Conservation (phyloP, 2,113 vertebrate species). For the Oncorhynchus tshawytscha region DNA sequence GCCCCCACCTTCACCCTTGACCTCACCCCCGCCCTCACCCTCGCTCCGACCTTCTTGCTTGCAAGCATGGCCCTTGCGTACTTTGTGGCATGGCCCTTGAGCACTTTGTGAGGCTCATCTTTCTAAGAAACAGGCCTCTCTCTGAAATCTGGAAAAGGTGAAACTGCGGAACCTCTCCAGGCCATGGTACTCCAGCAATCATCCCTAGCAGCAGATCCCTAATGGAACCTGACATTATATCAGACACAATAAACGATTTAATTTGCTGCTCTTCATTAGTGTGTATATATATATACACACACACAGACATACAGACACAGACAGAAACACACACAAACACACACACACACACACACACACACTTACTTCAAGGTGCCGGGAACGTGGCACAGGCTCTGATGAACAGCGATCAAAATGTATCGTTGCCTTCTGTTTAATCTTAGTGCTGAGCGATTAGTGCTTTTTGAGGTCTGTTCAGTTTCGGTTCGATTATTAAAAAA, state of each 20-base stretch:
- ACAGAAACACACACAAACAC: conserved; percentile 15
- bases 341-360: conserved; percentile 45
- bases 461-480: no score
- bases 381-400: conserved; percentile 28
- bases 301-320: conserved; percentile 1
- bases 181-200: conserved; percentile 74
- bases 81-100: conserved; percentile 37
- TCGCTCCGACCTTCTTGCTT: no score
- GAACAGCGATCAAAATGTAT: conserved; percentile 49
- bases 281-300: conserved; percentile 67
- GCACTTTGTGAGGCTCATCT: conserved; percentile 59
- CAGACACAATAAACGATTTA: conserved; percentile 98
- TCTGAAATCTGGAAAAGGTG: conserved; percentile 74
- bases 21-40: no score
- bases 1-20: no score
- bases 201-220: conserved; percentile 68
- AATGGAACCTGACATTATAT: conserved; percentile 99
- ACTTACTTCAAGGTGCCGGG: conserved; percentile 28
- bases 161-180: conserved; percentile 24
- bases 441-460: conserved; percentile 17
- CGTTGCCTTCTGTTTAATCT: conserved; percentile 40
- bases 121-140: conserved; percentile 62
- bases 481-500: no score
- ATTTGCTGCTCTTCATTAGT: conserved; percentile 95
- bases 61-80: conserved; percentile 34